Percentiles rank a stretch among this genome's conserved stretches.
Evolutionary conservation across 2,113 vertebrate species (phyloP).

Genomic region (Pao palembangensis): DNA sequence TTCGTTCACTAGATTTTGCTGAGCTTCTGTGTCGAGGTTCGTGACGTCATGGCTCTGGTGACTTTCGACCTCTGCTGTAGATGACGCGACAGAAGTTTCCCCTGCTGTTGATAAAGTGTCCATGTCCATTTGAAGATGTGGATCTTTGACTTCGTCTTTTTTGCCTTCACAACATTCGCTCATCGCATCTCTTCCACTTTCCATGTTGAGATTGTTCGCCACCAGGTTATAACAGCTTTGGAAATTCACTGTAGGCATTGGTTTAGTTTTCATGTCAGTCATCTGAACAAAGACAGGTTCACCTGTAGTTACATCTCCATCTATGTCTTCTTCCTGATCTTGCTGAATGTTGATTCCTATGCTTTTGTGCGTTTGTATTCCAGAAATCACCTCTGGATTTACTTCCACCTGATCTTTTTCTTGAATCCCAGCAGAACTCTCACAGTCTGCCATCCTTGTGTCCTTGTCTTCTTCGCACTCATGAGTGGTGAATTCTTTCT

Average conservation of each 20-base stretch:
- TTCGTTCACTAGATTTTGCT: too few species aligned
- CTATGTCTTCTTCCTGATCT: background rate
- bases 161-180: background rate
- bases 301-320: background rate
- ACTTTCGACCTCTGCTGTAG: background rate
- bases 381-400: background rate
- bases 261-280: background rate
- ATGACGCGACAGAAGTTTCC: background rate
- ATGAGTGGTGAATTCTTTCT: background rate
- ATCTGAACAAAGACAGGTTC: background rate
- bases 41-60: too few species aligned
- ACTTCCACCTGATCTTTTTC: background rate
- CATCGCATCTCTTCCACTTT: background rate
- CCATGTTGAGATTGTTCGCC: background rate
- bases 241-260: background rate
- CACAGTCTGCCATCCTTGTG: background rate
- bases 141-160: background rate
- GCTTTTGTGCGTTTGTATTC: background rate
- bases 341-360: background rate
- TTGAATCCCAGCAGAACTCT: constrained; percentile 10
- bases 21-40: too few species aligned
- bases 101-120: background rate
- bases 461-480: constrained; percentile 7
- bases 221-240: background rate
- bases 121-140: background rate